These are phyloP conservation scores for Aphrophora alni DNA, from an alignment of 2,888 invertebrate genomes.

Conservation along the genomic window DNA sequence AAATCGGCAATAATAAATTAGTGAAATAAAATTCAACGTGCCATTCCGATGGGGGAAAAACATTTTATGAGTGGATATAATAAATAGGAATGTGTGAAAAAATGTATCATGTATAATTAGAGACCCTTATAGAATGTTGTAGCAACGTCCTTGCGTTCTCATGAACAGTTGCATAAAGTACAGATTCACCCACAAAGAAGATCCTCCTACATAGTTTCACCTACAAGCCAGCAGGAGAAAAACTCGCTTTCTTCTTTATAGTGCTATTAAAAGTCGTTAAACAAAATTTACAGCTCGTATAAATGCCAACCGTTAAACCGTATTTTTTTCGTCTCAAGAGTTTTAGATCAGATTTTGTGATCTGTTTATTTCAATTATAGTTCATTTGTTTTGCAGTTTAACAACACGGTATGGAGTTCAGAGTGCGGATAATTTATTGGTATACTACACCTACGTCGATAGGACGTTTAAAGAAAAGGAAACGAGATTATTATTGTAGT, in stretches of 20 bases:
- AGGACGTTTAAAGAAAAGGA: too few relatives aligned
- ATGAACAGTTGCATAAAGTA: background rate
- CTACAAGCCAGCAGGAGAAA: background rate
- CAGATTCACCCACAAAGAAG: constrained; percentile 3
- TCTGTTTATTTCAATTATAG: constrained; percentile 1
- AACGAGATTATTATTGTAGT: too few relatives aligned
- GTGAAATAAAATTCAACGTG: too few relatives aligned
- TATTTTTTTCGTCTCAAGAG: background rate
- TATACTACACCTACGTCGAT: too few relatives aligned
- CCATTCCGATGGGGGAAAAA: too few relatives aligned
- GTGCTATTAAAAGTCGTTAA: background rate
- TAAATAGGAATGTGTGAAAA: too few relatives aligned
- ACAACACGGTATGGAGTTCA: background rate
- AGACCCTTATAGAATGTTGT: background rate
- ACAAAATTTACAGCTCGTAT: background rate
- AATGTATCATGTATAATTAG: too few relatives aligned
- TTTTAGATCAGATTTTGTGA: background rate
- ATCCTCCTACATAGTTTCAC: background rate
- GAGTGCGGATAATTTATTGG: background rate
- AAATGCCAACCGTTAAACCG: background rate
- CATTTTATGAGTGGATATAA: too few relatives aligned
- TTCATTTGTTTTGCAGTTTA: background rate
- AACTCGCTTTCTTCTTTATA: constrained; percentile 9
- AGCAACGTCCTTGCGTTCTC: too few relatives aligned
- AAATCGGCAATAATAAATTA: too few relatives aligned